Percentiles rank a stretch among this genome's conserved stretches.
These are phyloP conservation scores for Trissonchulus latispiculum DNA, from an alignment of 2,888 invertebrate species.

Conservation along the genomic window DNA sequence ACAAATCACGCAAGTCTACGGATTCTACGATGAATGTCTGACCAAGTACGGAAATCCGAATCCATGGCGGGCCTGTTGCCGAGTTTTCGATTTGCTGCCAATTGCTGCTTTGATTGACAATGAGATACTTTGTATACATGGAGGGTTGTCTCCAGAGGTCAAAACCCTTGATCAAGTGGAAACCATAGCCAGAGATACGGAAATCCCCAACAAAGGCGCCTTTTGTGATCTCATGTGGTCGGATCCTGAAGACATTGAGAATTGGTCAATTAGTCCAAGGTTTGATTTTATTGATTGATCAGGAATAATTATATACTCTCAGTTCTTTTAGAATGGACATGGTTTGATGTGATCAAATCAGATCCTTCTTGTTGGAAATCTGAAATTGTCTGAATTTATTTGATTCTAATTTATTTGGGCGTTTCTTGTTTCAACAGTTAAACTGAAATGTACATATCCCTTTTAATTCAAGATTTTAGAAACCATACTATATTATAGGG, in stretches of 20 bases:
- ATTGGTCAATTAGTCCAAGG: conserved; percentile 45
- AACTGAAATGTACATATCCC: no score
- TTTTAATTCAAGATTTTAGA: no score
- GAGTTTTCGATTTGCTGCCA: conserved; percentile 91
- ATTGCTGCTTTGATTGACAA: conserved; percentile 98
- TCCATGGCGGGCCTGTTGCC: conserved; percentile 97
- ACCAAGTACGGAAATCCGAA: conserved; percentile 98
- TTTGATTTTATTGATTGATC: conserved; percentile 26
- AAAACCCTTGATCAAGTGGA: conserved; percentile 92
- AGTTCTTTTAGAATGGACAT: no score
- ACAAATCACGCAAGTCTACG: conserved; percentile 73
- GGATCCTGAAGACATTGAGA: conserved; percentile 91
- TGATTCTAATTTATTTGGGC: no score
- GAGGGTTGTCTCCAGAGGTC: conserved; percentile 92
- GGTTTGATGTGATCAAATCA: no score
- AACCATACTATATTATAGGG: no score
- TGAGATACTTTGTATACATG: conserved; percentile 89
- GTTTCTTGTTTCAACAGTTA: no score
- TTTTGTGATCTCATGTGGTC: conserved; percentile 99
- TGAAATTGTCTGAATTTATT: no score
- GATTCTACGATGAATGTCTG: conserved; percentile 74
- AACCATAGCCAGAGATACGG: conserved; percentile 85
- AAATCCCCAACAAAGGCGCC: conserved; percentile 95
- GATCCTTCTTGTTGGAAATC: no score
- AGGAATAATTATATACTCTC: no score